These are phyloP conservation scores for Cryptus viduatorius DNA, from an alignment of 2,888 invertebrate genomes.

Conservation along the genomic window DNA sequence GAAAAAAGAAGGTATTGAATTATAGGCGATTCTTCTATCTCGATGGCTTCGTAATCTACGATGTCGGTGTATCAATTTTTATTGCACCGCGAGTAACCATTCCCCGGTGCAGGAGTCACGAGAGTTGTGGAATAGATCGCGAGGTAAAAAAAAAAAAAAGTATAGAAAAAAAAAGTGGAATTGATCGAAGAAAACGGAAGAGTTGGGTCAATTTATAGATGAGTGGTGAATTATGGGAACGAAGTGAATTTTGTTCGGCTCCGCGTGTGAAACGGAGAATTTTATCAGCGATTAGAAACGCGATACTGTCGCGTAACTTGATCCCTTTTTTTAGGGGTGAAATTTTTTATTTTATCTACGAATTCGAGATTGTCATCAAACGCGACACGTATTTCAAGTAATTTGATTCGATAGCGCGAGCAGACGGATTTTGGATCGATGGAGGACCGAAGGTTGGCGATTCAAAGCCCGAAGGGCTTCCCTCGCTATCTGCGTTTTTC, in stretches of 20 bases:
- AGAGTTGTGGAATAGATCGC: not conserved
- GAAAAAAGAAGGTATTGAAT: conserved; percentile 46
- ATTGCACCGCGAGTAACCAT: conserved; percentile 8
- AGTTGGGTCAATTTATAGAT: conserved; percentile 2
- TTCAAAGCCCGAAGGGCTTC: conserved; percentile 41
- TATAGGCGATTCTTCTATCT: conserved; percentile 46
- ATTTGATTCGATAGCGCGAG: conserved; percentile 8
- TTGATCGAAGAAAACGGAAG: not conserved
- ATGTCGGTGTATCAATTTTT: conserved; percentile 53
- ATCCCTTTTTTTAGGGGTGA: not conserved
- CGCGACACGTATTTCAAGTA: not conserved
- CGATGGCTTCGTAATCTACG: conserved; percentile 42
- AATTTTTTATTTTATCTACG: conserved; percentile 13
- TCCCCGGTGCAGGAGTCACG: not conserved
- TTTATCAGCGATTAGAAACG: not conserved
- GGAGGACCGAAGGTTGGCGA: conserved; percentile 20
- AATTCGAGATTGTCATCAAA: conserved; percentile 23
- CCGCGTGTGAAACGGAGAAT: not conserved
- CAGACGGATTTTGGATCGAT: conserved; percentile 18
- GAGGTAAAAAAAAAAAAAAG: not conserved
- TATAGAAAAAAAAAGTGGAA: not conserved
- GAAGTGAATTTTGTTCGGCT: not conserved
- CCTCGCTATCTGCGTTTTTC: conserved; percentile 7
- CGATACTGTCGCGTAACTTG: not conserved
- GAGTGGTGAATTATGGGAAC: not conserved